Percentiles rank a stretch among this genome's conserved stretches.
These are phyloP conservation scores for Galemys pyrenaicus DNA, from an alignment of 2,113 vertebrate species.

Conservation along the genomic window DNA sequence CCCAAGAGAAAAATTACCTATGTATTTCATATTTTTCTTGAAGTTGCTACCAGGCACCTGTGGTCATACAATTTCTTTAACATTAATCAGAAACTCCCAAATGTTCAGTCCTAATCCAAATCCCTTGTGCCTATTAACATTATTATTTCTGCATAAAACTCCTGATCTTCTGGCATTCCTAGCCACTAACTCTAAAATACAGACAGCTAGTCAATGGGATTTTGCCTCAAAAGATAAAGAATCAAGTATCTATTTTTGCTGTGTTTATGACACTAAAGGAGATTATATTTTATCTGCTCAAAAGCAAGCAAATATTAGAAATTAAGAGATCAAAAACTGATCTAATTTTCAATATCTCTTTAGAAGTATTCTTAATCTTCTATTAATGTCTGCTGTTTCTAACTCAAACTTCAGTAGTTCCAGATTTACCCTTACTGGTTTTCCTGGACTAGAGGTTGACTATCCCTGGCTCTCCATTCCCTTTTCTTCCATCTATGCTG, in stretches of 20 bases:
- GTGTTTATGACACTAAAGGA: not conserved
- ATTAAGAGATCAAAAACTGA: not conserved
- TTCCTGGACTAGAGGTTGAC: slow-evolving; percentile 68
- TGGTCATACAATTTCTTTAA: not conserved
- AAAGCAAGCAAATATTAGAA: not conserved
- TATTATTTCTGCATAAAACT: not conserved
- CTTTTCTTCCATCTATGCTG: slow-evolving; percentile 48
- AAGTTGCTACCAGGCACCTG: not conserved
- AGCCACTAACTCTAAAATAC: not conserved
- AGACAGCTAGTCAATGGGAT: not conserved
- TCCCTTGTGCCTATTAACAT: not conserved
- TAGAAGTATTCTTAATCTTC: not conserved
- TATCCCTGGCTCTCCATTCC: slow-evolving; percentile 75
- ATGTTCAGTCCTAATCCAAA: not conserved
- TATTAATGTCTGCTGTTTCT: not conserved
- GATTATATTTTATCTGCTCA: not conserved
- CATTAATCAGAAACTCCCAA: not conserved
- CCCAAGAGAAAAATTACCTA: not conserved
- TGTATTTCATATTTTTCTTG: not conserved
- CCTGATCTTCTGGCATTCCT: not conserved
- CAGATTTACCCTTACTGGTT: slow-evolving; percentile 56
- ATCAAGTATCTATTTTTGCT: not conserved
- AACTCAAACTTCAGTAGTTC: not conserved
- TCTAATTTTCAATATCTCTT: not conserved
- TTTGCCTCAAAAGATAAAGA: not conserved